Conservation (phyloP, 2,113 vertebrate species). For the Dolichallabes microphthalmus region DNA sequence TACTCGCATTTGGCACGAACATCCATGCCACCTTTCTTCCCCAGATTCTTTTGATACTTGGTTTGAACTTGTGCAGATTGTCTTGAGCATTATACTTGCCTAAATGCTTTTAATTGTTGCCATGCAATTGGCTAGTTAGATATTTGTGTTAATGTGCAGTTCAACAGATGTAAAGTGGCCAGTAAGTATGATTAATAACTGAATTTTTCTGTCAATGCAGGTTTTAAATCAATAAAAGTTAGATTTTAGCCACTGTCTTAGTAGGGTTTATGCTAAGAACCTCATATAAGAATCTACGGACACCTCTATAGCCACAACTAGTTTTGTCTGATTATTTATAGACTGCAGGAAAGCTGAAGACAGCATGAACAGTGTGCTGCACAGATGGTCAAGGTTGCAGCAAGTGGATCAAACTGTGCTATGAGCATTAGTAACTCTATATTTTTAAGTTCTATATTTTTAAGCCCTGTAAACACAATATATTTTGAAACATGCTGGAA, state of each 20-base stretch:
- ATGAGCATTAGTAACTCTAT: neutral
- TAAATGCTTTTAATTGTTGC: no score
- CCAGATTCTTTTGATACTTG: no score
- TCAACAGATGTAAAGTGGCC: no score
- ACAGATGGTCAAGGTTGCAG: conserved; percentile 12
- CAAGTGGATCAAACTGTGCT: neutral
- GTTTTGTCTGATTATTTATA: neutral
- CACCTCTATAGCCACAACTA: neutral
- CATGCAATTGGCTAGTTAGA: no score
- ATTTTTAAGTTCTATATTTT: neutral
- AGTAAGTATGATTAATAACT: neutral
- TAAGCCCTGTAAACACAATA: neutral
- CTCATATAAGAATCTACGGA: neutral
- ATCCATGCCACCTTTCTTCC: no score
- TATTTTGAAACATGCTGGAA: neutral
- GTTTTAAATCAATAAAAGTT: neutral
- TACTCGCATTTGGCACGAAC: no score
- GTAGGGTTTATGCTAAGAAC: neutral
- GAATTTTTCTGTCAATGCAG: neutral
- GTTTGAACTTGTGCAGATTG: no score
- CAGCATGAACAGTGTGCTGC: neutral
- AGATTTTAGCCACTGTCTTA: neutral
- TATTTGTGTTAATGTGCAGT: no score
- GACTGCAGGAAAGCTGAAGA: neutral
- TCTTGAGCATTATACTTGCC: no score